A percentile compares a stretch with the other conserved stretches of the same genome.
Evolutionary conservation across 2,797 vertebrate species (phyloP).

Genomic region (Sternotherus odoratus): DNA sequence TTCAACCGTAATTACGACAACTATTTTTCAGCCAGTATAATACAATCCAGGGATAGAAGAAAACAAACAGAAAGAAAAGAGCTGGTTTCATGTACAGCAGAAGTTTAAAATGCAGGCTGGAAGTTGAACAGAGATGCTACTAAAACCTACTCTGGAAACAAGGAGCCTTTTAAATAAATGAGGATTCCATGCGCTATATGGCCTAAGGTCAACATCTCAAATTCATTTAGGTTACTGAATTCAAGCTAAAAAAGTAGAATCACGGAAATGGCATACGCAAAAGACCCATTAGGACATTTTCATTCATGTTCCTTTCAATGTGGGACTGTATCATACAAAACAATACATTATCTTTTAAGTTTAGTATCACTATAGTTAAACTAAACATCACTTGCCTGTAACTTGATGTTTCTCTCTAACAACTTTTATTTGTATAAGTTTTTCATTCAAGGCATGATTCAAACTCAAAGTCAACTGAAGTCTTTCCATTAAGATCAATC

Average conservation of each 20-base stretch:
- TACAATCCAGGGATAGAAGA: background rate
- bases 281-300: background rate
- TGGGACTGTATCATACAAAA: background rate
- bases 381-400: background rate
- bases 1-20: background rate
- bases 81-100: background rate
- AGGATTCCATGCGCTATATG: background rate
- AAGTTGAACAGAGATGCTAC: background rate
- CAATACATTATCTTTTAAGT: background rate
- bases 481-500: rapidly evolving
- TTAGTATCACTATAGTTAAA: background rate
- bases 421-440: background rate
- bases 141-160: background rate
- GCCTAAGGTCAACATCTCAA: background rate
- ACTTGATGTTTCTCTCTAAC: background rate
- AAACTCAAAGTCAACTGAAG: background rate
- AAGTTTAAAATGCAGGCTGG: background rate
- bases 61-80: background rate
- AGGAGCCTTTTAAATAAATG: background rate
- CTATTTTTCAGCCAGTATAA: background rate
- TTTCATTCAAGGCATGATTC: background rate
- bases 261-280: background rate
- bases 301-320: background rate
- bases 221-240: background rate
- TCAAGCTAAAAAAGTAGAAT: background rate